Conservation (phyloP, 1,140 invertebrate species). For the Dendrolimus kikuchii region DNA sequence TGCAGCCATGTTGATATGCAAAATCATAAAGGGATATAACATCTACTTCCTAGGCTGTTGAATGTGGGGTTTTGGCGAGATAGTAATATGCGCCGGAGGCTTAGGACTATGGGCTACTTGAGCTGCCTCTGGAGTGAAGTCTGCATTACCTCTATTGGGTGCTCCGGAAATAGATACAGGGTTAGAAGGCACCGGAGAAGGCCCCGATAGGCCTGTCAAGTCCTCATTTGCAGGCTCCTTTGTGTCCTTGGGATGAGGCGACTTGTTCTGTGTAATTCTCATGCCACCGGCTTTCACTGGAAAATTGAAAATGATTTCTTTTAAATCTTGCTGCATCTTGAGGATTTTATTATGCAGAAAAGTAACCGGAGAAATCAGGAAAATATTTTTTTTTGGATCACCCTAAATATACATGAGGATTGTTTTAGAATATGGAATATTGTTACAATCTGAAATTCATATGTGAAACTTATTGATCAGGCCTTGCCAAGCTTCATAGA, state of each 20-base stretch:
- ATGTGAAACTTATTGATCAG: too few relatives aligned
- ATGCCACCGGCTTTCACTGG: slow-evolving; percentile 93
- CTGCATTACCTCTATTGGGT: slow-evolving; percentile 84
- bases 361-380: too few relatives aligned
- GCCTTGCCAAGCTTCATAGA: too few relatives aligned
- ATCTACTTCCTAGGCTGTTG: slow-evolving; percentile 87
- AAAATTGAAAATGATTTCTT: slow-evolving; percentile 18
- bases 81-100: slow-evolving; percentile 76
- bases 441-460: too few relatives aligned
- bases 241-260: slow-evolving; percentile 74
- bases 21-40: slow-evolving; percentile 1
- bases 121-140: slow-evolving; percentile 90
- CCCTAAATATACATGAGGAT: too few relatives aligned
- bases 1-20: slow-evolving; percentile 22
- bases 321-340: not conserved
- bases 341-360: too few relatives aligned
- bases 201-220: slow-evolving; percentile 58
- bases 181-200: slow-evolving; percentile 78
- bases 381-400: too few relatives aligned
- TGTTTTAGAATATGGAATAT: not conserved
- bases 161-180: slow-evolving; percentile 85
- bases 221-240: slow-evolving; percentile 72
- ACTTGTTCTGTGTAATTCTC: slow-evolving; percentile 92
- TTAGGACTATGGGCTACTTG: slow-evolving; percentile 85
- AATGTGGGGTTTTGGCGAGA: slow-evolving; percentile 74